phyloP scores from a whole-genome alignment of 2,113 vertebrate species.

The Callopanchax toddi region DNA sequence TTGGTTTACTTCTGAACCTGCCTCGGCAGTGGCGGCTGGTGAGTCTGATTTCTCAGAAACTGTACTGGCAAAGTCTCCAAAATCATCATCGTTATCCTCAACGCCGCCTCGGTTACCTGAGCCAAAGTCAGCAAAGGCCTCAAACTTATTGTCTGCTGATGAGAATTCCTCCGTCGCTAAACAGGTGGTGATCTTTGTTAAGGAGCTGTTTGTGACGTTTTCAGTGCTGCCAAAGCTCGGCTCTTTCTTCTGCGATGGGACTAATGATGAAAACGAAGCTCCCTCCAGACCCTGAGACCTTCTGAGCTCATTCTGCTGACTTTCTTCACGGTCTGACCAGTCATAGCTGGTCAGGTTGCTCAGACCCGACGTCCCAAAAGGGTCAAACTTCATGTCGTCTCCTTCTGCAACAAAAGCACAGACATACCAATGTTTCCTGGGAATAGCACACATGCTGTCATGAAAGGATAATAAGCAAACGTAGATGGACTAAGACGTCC shows the following conservation, averaged over 20 bases:
- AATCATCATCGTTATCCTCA: slow-evolving; percentile 79
- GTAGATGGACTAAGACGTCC: too few species aligned
- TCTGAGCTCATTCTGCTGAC: slow-evolving; percentile 73
- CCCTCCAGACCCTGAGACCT: slow-evolving; percentile 75
- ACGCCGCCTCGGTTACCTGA: slow-evolving; percentile 27
- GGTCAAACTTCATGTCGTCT: slow-evolving; percentile 92
- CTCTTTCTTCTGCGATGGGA: slow-evolving; percentile 84
- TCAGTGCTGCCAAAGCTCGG: slow-evolving; percentile 88
- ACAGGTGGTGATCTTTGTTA: slow-evolving; percentile 83
- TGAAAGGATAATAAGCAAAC: slow-evolving; percentile 12
- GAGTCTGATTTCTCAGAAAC: slow-evolving; percentile 76
- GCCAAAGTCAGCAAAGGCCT: slow-evolving; percentile 82
- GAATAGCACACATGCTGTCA: slow-evolving; percentile 43
- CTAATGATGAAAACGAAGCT: slow-evolving; percentile 70
- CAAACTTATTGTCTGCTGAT: slow-evolving; percentile 76
- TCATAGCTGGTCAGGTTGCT: slow-evolving; percentile 86
- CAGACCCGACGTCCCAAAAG: slow-evolving; percentile 85
- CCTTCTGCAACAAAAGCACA: slow-evolving; percentile 88
- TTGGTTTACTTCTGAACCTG: slow-evolving; percentile 43
- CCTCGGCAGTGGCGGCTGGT: slow-evolving; percentile 38
- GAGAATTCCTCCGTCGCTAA: slow-evolving; percentile 79
- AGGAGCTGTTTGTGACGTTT: slow-evolving; percentile 83
- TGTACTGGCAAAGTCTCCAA: slow-evolving; percentile 85
- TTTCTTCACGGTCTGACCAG: slow-evolving; percentile 90
- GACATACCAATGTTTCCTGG: slow-evolving; percentile 66